Base-by-base conservation (phyloP, 2,113 vertebrate species). In the Theristicus caerulescens region DNA sequence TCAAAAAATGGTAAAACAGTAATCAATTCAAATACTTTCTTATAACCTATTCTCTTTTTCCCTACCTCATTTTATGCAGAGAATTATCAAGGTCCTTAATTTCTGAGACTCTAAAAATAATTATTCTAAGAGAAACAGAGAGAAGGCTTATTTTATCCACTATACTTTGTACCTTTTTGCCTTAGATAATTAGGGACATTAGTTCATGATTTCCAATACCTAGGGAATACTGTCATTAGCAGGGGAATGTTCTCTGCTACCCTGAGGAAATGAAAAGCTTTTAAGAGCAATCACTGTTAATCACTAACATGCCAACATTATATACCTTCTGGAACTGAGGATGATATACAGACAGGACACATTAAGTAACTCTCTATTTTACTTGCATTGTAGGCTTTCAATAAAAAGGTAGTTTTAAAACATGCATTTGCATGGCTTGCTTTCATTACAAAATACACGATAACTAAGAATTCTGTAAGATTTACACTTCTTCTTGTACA, bases 241-340 rank as follows among this genome's bases (percentile, higher is more conserved):
- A 87, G 54, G 49, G 69, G 73, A 96, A 89, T 58, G 78, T 94
- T 97, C 81, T 91, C 49, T 82, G 47, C 34, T 94, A 93, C 86
- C 58, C 70, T 70, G 82, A 97, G 91, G 95, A 93, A 94, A 89
- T 87, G 61, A 91, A 94, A 91, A 93, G 81, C 89, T 96, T 95
- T 94, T 94, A 93, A 97, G 62, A 93, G 89, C 86, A 93, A 95
- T 95, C 93, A 95, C 44, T 70, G 54, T 76, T 96, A 96, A 97
- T 96, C 94, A 90, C 57, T 82, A 91, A 81, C 42, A 62, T 51
- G 70, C 42, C 84, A 93, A 82, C 38, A 54, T 58, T 69, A 79
- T 36, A 93, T 61, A 76, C 58, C 61, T 88, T 84, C 66, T 93
- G 54, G 17, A 91, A 89, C 46, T 34, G 54, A 73, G 32, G 32